These are phyloP conservation scores for Centropus unirufus DNA, from an alignment of 2,113 vertebrate genomes.

Conservation along the genomic window DNA sequence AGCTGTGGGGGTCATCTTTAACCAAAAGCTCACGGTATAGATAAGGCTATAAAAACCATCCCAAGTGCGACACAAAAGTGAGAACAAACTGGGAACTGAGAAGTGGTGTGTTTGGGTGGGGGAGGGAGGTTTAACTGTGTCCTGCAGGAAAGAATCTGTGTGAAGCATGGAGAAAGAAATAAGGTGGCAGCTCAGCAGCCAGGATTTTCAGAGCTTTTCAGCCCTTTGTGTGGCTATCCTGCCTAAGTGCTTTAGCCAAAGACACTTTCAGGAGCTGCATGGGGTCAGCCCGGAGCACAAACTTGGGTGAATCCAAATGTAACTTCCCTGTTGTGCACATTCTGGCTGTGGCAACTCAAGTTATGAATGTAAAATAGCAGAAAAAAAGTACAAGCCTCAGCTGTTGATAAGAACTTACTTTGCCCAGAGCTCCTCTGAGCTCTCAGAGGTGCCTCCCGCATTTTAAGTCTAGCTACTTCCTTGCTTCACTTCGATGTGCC, in stretches of 20 bases:
- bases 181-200: slow-evolving; percentile 12
- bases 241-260: slow-evolving; percentile 58
- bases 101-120: background rate
- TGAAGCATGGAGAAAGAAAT: slow-evolving; percentile 35
- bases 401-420: slow-evolving; percentile 48
- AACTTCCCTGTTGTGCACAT: slow-evolving; percentile 60
- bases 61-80: background rate
- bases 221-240: slow-evolving; percentile 63
- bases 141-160: slow-evolving; percentile 26
- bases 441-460: background rate
- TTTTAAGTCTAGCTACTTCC: slow-evolving; percentile 31
- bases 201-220: slow-evolving; percentile 57
- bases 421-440: slow-evolving; percentile 8
- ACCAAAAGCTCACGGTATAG: background rate
- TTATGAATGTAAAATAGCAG: slow-evolving; percentile 62
- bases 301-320: slow-evolving; percentile 59
- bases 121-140: slow-evolving; percentile 4
- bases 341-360: slow-evolving; percentile 51
- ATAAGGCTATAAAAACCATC: background rate
- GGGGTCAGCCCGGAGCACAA: slow-evolving; percentile 59
- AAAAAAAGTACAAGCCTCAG: slow-evolving; percentile 33
- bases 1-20: background rate
- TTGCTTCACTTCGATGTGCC: background rate
- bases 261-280: slow-evolving; percentile 61
- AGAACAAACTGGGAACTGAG: background rate